Percentiles rank a stretch among this genome's conserved stretches.
These are phyloP conservation scores for Bubo bubo DNA, from an alignment of 2,113 vertebrate genomes.

Conservation along the genomic window DNA sequence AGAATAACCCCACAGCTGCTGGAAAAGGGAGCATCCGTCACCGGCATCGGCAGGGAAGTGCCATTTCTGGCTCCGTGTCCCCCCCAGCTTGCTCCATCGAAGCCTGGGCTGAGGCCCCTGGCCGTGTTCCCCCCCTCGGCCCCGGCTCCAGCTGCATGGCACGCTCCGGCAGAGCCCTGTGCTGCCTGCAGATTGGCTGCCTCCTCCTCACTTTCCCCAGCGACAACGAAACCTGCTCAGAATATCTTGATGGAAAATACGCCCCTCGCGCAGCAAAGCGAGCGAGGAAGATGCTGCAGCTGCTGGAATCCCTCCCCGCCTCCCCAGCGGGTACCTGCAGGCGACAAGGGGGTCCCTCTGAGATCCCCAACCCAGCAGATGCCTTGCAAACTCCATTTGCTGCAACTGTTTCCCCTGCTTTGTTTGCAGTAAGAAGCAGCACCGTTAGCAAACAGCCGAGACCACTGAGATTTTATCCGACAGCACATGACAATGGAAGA, in stretches of 20 bases:
- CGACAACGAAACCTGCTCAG: conserved; percentile 26
- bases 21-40: neutral
- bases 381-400: neutral
- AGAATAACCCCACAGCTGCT: neutral
- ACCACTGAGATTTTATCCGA: neutral
- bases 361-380: neutral
- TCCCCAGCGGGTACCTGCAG: neutral
- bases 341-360: neutral
- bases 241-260: neutral
- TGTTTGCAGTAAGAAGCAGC: neutral
- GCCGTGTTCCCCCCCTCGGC: neutral
- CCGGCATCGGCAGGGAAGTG: accelerated
- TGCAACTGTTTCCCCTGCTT: accelerated
- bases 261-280: neutral
- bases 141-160: neutral
- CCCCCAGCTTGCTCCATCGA: accelerated
- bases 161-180: neutral
- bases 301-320: neutral
- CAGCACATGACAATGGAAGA: neutral
- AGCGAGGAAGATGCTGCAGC: neutral
- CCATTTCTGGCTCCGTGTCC: neutral
- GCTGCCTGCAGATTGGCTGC: conserved; percentile 24
- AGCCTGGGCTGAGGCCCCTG: neutral
- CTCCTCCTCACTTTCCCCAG: conserved; percentile 12
- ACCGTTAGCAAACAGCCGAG: neutral